These are phyloP conservation scores for Sebastes fasciatus DNA, from an alignment of 2,113 vertebrate genomes.

Conservation along the genomic window DNA sequence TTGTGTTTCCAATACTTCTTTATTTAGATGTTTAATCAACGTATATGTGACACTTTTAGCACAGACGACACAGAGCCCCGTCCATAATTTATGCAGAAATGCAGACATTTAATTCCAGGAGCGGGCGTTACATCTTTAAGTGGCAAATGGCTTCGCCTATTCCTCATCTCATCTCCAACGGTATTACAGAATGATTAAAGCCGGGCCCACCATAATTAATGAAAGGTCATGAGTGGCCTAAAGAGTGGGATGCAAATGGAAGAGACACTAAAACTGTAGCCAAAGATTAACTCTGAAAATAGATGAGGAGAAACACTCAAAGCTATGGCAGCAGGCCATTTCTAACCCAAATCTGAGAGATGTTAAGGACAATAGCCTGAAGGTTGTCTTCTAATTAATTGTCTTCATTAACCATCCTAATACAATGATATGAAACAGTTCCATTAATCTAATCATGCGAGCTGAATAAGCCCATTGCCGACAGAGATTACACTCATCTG, in stretches of 20 bases:
- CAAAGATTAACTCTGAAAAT: constrained; percentile 80
- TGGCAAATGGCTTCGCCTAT: constrained; percentile 77
- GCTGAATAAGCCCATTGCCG: constrained; percentile 77
- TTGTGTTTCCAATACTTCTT: constrained; percentile 45
- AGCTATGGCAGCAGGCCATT: constrained; percentile 83
- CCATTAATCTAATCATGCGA: constrained; percentile 86
- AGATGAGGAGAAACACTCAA: constrained; percentile 81
- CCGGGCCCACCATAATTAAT: constrained; percentile 83
- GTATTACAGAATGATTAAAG: constrained; percentile 85
- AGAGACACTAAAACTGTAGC: constrained; percentile 76
- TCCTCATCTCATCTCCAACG: constrained; percentile 78
- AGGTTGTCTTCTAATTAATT: constrained; percentile 86
- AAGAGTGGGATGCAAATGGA: constrained; percentile 81
- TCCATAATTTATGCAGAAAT: constrained; percentile 79
- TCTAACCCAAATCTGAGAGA: constrained; percentile 82
- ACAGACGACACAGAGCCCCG: constrained; percentile 53
- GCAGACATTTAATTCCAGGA: constrained; percentile 82
- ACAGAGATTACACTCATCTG: constrained; percentile 80
- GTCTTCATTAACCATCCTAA: constrained; percentile 86
- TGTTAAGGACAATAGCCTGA: constrained; percentile 85
- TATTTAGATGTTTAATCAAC: constrained; percentile 77
- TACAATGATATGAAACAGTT: constrained; percentile 86
- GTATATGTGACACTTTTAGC: constrained; percentile 67
- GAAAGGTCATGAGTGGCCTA: constrained; percentile 88
- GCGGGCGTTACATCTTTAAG: constrained; percentile 72